Conservation (phyloP, 2,888 invertebrate species). For the Papilio gigon region DNA sequence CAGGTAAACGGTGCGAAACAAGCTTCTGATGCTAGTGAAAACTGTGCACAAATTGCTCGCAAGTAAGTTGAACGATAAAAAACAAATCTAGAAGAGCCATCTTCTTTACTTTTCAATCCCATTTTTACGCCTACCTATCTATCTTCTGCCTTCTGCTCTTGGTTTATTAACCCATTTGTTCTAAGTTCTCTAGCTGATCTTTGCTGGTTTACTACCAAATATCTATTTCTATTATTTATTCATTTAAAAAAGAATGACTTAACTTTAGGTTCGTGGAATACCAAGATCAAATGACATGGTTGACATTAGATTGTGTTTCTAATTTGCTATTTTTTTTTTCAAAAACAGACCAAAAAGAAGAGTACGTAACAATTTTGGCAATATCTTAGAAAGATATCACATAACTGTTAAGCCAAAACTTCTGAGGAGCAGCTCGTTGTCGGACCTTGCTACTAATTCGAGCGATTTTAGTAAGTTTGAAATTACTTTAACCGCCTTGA, state of each 20-base stretch:
- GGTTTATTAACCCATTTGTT: no score
- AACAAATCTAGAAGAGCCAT: neutral
- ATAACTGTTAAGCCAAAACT: constrained; percentile 74
- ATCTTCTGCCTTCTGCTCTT: no score
- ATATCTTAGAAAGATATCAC: constrained; percentile 68
- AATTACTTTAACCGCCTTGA: constrained; percentile 11
- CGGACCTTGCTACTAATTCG: constrained; percentile 63
- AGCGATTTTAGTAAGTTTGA: constrained; percentile 74
- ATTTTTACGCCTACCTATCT: neutral
- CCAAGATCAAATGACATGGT: no score
- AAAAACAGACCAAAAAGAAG: constrained; percentile 55
- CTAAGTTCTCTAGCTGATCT: neutral
- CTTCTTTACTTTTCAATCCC: neutral
- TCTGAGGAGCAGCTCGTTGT: constrained; percentile 67
- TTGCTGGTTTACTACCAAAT: neutral
- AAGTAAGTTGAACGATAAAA: constrained; percentile 56
- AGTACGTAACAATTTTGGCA: constrained; percentile 52
- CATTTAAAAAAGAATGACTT: neutral
- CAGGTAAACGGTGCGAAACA: constrained; percentile 64
- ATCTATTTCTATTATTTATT: neutral
- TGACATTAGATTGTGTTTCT: neutral
- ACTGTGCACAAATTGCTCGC: constrained; percentile 51
- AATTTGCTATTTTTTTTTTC: neutral
- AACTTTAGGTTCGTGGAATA: neutral
- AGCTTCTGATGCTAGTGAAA: constrained; percentile 62